These are phyloP conservation scores for Sebastes iracundus DNA, from an alignment of 2,797 vertebrate genomes.

Conservation along the genomic window DNA sequence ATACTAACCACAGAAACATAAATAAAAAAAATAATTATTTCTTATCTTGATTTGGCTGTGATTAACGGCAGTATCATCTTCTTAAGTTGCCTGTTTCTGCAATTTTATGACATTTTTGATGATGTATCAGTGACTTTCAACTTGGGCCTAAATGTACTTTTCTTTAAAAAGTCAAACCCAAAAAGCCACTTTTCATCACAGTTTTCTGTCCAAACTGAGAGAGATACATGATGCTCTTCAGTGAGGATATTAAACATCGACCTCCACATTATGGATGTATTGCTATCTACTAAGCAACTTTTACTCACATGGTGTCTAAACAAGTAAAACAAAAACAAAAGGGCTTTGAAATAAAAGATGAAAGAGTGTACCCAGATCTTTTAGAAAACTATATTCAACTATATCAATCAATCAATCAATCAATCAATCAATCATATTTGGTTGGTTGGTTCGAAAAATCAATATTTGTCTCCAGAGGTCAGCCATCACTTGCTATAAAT, in stretches of 20 bases:
- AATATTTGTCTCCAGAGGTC: neutral
- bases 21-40: too few species aligned
- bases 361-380: neutral
- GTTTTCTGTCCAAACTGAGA: constrained; percentile 34
- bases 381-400: neutral
- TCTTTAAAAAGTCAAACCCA: neutral
- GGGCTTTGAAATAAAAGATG: neutral
- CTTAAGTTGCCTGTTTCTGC: neutral
- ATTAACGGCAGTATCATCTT: neutral
- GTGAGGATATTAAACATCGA: neutral
- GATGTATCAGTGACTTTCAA: neutral
- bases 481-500: neutral
- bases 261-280: neutral
- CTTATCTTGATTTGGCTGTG: too few species aligned
- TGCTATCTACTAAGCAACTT: neutral
- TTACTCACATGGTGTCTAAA: constrained; percentile 5
- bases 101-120: neutral
- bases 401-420: too few species aligned
- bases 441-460: neutral
- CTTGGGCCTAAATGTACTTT: neutral
- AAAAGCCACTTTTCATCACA: neutral
- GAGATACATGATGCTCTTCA: constrained; percentile 21
- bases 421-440: too few species aligned
- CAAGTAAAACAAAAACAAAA: neutral
- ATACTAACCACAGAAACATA: too few species aligned